Conservation (phyloP, 2,888 invertebrate species). For the Idaea dimidiata region DNA sequence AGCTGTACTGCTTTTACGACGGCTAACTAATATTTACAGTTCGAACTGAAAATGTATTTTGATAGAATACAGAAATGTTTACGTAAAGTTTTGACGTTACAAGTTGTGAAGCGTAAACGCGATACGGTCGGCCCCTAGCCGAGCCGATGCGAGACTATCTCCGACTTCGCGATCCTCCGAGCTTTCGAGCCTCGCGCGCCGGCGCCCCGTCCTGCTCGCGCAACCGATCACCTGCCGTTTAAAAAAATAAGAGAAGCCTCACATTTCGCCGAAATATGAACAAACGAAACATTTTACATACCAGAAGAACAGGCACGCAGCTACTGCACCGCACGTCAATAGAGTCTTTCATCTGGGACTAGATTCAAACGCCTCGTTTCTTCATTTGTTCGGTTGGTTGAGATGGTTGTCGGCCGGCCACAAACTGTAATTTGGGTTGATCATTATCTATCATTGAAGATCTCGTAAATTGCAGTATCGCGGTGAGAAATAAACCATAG, state of each 20-base stretch:
- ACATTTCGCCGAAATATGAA: slow-evolving; percentile 73
- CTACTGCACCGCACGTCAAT: slow-evolving; percentile 30
- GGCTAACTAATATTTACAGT: slow-evolving; percentile 39
- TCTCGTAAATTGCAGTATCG: slow-evolving; percentile 51
- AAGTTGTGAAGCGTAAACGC: slow-evolving; percentile 40
- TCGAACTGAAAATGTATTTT: slow-evolving; percentile 32
- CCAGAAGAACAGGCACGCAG: slow-evolving; percentile 53
- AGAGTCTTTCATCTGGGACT: neutral
- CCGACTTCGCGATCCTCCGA: slow-evolving; percentile 28
- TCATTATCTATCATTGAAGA: slow-evolving; percentile 62
- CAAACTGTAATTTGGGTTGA: slow-evolving; percentile 54
- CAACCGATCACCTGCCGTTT: slow-evolving; percentile 66
- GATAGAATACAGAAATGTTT: slow-evolving; percentile 43
- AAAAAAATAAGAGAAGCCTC: slow-evolving; percentile 67
- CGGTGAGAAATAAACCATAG: slow-evolving; percentile 34
- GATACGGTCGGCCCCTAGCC: slow-evolving; percentile 53
- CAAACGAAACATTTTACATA: slow-evolving; percentile 51
- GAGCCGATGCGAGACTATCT: slow-evolving; percentile 71
- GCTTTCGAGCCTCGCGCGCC: slow-evolving; percentile 40
- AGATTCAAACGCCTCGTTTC: slow-evolving; percentile 1
- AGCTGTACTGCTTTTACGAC: slow-evolving; percentile 22
- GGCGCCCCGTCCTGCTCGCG: slow-evolving; percentile 61
- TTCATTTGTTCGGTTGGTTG: slow-evolving; percentile 9
- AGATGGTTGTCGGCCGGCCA: slow-evolving; percentile 45
- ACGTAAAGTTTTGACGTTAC: slow-evolving; percentile 70